A percentile compares a stretch with the other conserved stretches of the same genome.
Conservation (phyloP, 1,140 invertebrate species). For the Helicoverpa zea region DNA sequence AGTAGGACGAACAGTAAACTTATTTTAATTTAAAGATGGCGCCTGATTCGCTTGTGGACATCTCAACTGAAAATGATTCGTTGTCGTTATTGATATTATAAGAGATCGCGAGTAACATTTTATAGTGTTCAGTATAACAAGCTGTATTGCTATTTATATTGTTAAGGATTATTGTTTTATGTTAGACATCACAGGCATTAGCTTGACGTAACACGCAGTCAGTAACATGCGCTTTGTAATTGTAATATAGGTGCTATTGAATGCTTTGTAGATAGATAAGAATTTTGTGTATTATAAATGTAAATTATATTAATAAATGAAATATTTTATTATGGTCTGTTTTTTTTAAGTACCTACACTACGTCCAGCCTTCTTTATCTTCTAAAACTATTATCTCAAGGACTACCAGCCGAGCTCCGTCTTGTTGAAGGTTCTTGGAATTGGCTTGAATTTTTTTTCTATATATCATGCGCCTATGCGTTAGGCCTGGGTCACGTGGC, state of each 20-base stretch:
- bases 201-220: slow-evolving; percentile 29
- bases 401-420: too few species aligned
- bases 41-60: background rate
- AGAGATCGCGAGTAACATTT: slow-evolving; percentile 4
- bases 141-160: background rate
- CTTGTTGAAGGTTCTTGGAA: too few species aligned
- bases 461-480: too few species aligned
- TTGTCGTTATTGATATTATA: slow-evolving; percentile 5
- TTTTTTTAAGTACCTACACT: background rate
- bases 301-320: slow-evolving; percentile 43
- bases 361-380: too few species aligned
- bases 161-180: background rate
- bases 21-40: background rate
- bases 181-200: slow-evolving; percentile 25
- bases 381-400: too few species aligned
- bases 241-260: slow-evolving; percentile 44
- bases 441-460: too few species aligned
- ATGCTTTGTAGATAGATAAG: slow-evolving; percentile 46
- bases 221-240: slow-evolving; percentile 30
- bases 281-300: slow-evolving; percentile 44
- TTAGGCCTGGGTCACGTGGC: too few species aligned
- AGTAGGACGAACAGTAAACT: background rate
- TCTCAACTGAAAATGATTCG: background rate
- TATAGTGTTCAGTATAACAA: slow-evolving; percentile 9
- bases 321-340: slow-evolving; percentile 37